Base-by-base conservation (phyloP, 2,797 vertebrate genomes). In the Microctenopoma steveboyesi region DNA sequence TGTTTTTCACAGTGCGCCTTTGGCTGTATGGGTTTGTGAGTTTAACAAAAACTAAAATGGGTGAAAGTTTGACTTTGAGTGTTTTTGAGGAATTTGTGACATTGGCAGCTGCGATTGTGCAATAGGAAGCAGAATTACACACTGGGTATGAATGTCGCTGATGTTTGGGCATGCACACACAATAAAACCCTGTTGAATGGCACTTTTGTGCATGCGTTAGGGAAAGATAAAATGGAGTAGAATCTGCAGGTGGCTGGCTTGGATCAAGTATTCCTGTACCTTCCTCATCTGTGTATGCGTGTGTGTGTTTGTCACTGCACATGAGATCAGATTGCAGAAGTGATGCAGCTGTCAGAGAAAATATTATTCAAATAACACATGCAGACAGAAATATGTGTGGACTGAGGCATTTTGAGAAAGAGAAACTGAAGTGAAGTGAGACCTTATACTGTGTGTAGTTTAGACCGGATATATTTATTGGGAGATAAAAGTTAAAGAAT, bases 221-320 rank as follows among this genome's bases (percentile, higher is more conserved):
- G 56, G 47, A 67, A 66, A 67, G 45, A 71, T 63, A 55, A 70
- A 82, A 79, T 59, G 15, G 49, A 64, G 55, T 51, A 52, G 74
- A 75, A 74, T 51, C 77, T 78, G 83, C 84, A 83, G 73, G 81
- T 79, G 79, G 72, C 76, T 55, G 61, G 50, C 39, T 74, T 28
- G 18, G 69, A 79, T 87, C 78, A 68, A 77, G 70, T 74, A 64
- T 53, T 60, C 49, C 57, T 54, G 15, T 50, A 58, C 62, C 45
- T 75, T 57, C 60, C 64, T 68, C 42, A 62, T 56, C 33, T 40
- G 40, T 45, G 62, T 40, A 11, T 39, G 37, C 55, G 51, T 40
- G 62, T 59, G 51, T 40, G 62, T 40, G 51, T 66, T 51, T 53
- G 33, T 62, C 43, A 49, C 50, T 22, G 58, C 51, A 51, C 57